phyloP scores from a whole-genome alignment of 2,113 vertebrate species.

The Silurus asotus region DNA sequence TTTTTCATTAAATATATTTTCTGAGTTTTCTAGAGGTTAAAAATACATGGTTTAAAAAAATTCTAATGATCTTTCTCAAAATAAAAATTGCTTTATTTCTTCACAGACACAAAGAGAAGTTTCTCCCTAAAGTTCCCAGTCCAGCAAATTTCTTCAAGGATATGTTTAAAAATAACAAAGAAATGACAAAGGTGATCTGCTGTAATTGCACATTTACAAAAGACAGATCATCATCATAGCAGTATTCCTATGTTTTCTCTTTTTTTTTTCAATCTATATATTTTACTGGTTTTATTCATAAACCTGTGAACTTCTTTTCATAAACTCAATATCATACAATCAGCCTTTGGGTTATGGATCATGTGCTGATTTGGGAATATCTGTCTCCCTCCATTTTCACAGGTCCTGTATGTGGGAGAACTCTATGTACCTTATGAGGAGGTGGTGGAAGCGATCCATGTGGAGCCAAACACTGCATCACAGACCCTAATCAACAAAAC shows the following conservation, averaged over 20 bases:
- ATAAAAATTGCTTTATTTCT: background rate
- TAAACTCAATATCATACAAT: background rate
- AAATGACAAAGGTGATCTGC: slow-evolving; percentile 2
- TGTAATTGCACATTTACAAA: background rate
- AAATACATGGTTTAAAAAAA: background rate
- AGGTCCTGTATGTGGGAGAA: background rate
- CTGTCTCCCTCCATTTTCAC: background rate
- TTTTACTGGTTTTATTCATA: background rate
- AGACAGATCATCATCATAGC: background rate
- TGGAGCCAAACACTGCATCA: background rate
- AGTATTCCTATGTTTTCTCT: background rate
- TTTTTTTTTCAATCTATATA: too few relatives aligned
- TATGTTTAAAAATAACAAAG: slow-evolving; percentile 49
- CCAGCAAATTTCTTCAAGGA: slow-evolving; percentile 65
- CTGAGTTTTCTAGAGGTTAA: background rate
- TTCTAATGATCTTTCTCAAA: background rate
- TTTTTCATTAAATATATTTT: background rate
- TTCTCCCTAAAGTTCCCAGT: slow-evolving; percentile 63
- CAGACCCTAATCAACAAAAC: background rate
- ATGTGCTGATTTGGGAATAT: slow-evolving; percentile 1
- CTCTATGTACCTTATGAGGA: slow-evolving; percentile 57
- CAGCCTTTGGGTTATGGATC: background rate
- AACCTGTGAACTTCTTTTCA: background rate
- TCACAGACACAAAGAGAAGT: slow-evolving; percentile 59
- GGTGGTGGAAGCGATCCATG: slow-evolving; percentile 40